Evolutionary conservation across 2,888 invertebrate species (phyloP), one percentile per base, ranked within the genome.

Genomic region (Coremacera marginata): DNA sequence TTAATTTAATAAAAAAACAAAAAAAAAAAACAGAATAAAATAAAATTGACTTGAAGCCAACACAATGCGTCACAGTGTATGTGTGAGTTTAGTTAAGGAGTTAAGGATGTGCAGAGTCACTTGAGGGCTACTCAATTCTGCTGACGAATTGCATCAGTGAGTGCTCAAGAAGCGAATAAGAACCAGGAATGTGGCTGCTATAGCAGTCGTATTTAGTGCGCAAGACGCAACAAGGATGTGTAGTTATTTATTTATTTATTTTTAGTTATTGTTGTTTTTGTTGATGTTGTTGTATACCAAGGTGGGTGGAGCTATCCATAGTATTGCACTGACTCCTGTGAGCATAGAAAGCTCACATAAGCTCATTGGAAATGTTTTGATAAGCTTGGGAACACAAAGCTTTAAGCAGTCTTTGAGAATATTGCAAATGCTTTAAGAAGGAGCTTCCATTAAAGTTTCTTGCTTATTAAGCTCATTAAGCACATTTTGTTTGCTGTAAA

Each of bases 111-210:
- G 27, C 62, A 62, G 72, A 62, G 62, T 55, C 49, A 52, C 71
- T 37, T 60, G 62, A 72, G 72, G 19, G 72, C 72, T 22, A 55
- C 67, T 65, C 65, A 11, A 49, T 22, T 16, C 25, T 9, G 62
- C 60, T 68, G 70, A 51, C 70, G 65, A 77, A 74, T 70, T 77
- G 77, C 74, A 74, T 74, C 73, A 34, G 68, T 63, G 55, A 73
- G 49, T 27, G 68, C 74, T 74, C 25, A 68, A 74, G 74, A 25
- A 55, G 70, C 74, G 72, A 65, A 57, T 68, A 60, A n/a, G 34
- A 57, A 37, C 70, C 27, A 19, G 11, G n/a, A n/a, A 11, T 34
- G 25, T 62, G 16, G 62, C 9, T 44, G 62, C 27, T 27, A 57
- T 7, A 27, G 19, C 5, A n/a, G 31, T 11, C 31, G 65, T 14